These are phyloP conservation scores for Araneus ventricosus DNA, from an alignment of 1,140 invertebrate species.

Conservation along the genomic window DNA sequence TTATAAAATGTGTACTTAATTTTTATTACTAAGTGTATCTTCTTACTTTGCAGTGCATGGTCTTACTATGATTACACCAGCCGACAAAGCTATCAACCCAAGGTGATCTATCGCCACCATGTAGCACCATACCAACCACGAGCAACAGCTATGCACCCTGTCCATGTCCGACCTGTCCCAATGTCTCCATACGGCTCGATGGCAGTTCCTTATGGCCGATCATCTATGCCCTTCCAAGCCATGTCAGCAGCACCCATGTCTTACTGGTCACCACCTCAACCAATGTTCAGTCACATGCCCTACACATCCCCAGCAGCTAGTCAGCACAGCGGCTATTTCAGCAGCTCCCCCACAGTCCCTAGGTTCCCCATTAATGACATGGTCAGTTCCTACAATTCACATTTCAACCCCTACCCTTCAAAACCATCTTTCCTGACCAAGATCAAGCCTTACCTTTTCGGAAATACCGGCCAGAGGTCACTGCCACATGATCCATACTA, in stretches of 20 bases:
- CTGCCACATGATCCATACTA: slow-evolving; percentile 62
- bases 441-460: slow-evolving; percentile 70
- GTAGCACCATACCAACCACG: slow-evolving; percentile 42
- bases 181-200: not conserved
- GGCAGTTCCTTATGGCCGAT: slow-evolving; percentile 13
- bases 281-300: slow-evolving; percentile 5
- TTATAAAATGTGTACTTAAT: no score
- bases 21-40: not conserved
- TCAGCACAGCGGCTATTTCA: slow-evolving; percentile 37
- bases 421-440: slow-evolving; percentile 54
- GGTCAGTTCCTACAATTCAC: slow-evolving; percentile 8
- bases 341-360: not conserved
- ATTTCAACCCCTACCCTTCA: slow-evolving; percentile 4
- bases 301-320: slow-evolving; percentile 54
- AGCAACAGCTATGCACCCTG: not conserved
- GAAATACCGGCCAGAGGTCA: slow-evolving; percentile 39
- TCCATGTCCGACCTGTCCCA: not conserved
- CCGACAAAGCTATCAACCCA: slow-evolving; percentile 32
- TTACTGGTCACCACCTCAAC: slow-evolving; percentile 19
- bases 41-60: slow-evolving; percentile 46
- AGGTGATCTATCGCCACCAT: slow-evolving; percentile 57
- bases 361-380: slow-evolving; percentile 61
- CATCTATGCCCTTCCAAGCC: not conserved
- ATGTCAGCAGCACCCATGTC: slow-evolving; percentile 29
- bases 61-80: slow-evolving; percentile 34